These are phyloP conservation scores for Lanistes nyassanus DNA, from an alignment of 1,140 invertebrate species.

Conservation along the genomic window DNA sequence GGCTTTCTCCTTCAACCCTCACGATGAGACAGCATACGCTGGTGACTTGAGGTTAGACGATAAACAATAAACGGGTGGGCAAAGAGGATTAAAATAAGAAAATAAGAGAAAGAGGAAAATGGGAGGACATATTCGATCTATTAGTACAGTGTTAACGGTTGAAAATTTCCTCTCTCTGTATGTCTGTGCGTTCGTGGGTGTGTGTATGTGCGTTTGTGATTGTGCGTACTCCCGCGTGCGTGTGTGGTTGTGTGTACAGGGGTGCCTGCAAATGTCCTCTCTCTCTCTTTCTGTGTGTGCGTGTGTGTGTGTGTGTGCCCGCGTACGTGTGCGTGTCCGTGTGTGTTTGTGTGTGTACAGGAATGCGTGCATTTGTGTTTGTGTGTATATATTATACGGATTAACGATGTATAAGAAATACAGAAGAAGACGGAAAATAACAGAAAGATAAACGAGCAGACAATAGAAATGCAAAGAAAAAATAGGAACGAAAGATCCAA, in stretches of 20 bases:
- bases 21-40: no score
- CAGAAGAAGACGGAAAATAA: not conserved
- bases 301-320: conserved; percentile 3
- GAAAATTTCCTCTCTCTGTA: not conserved
- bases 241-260: conserved; percentile 4
- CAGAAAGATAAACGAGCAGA: not conserved
- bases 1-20: no score
- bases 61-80: no score
- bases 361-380: conserved; percentile 13
- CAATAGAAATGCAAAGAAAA: not conserved
- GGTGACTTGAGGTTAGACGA: no score
- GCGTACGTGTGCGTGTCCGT: conserved; percentile 8
- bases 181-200: not conserved
- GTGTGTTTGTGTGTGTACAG: not conserved
- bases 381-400: no score
- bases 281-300: not conserved
- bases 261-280: no score
- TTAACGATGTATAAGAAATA: not conserved
- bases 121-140: not conserved
- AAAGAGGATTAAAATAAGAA: not conserved
- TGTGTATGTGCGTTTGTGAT: conserved; percentile 7
- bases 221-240: not conserved
- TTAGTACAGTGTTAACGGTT: not conserved
- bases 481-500: not conserved
- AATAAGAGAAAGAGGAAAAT: not conserved